Evolutionary conservation across 1,140 invertebrate species (phyloP).

Genomic region (Protaetia brevitarsis): DNA sequence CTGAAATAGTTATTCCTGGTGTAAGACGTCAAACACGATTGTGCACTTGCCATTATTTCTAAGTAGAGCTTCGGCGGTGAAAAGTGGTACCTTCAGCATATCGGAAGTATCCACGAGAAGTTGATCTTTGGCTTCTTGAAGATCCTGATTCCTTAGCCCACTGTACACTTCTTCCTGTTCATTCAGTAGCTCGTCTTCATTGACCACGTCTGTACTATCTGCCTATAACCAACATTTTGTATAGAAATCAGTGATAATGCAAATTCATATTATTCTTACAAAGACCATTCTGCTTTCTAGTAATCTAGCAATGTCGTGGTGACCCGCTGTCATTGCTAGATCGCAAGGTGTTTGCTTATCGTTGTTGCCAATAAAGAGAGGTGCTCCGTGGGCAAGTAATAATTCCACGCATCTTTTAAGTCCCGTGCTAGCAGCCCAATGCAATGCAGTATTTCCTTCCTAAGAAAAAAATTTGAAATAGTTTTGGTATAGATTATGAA

Average conservation of each 20-base stretch:
- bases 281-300: constrained; percentile 71
- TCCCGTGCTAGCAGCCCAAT: constrained; percentile 64
- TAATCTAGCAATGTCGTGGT: constrained; percentile 62
- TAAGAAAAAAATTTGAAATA: constrained; percentile 35
- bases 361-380: constrained; percentile 63
- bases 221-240: constrained; percentile 35
- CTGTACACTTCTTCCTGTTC: constrained; percentile 59
- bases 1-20: constrained; percentile 43
- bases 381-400: constrained; percentile 59
- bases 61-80: constrained; percentile 70
- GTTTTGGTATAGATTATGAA: not conserved
- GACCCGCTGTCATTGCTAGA: constrained; percentile 58
- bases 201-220: constrained; percentile 49
- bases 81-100: constrained; percentile 70
- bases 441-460: constrained; percentile 66
- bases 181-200: constrained; percentile 49
- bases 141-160: constrained; percentile 65
- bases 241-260: not conserved
- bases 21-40: not conserved
- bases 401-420: constrained; percentile 64
- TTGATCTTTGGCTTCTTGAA: constrained; percentile 75
- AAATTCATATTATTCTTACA: constrained; percentile 57
- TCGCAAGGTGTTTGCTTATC: constrained; percentile 65
- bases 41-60: constrained; percentile 61
- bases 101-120: constrained; percentile 71